Base-by-base conservation (phyloP, 2,888 invertebrate species). In the Lepidonotus clava region DNA sequence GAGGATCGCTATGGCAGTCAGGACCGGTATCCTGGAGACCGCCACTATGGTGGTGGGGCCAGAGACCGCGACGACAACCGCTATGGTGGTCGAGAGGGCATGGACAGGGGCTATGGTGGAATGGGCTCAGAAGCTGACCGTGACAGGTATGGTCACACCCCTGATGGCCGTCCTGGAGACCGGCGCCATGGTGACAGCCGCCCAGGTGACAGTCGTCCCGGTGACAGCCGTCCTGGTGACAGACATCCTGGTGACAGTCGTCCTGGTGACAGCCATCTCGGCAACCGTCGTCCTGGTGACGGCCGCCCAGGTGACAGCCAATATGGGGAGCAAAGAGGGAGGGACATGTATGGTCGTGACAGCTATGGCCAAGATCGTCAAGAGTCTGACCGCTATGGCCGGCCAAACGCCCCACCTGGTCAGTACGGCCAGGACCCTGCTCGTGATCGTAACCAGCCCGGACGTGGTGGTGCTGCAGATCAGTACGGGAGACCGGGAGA, bases 361-460 rank as follows among this genome's bases (percentile, higher is more conserved):
- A 21, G 76, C 32, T 38, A 34, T 38, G 76, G 76, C 0, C 34
- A 51, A 21, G 14, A 80, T n/a, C 28, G 80, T 18, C 41, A 80
- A 46, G 80, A 71, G 24, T 11, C 6, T 8, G 14, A 4, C 14
- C 34, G 34, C 36, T 34, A 71, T 4, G 71, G 71, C 18, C 11
- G 71, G 18, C 71, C 71, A 21, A 38, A 38, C 18, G 71, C 36
- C 2, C 71, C 71, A 41, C 32, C 80, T 41, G 80, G 51, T 2
- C 51, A 24, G 32, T 80, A 80, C 28, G 80, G 80, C 0, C 80
- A 80, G 28, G 80, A 80, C 46, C 24, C n/a, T 6, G 80, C 46
- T 41, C 46, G 46, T 46, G 51, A 32, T 80, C 46, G 46, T 51
- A 21, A 51, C n/a, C n/a, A n/a, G 14, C 8, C 46, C 18, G 66